Percentiles rank a stretch among this genome's conserved stretches.
These are phyloP conservation scores for Protosalanx chinensis DNA, from an alignment of 2,797 vertebrate species.

Conservation along the genomic window DNA sequence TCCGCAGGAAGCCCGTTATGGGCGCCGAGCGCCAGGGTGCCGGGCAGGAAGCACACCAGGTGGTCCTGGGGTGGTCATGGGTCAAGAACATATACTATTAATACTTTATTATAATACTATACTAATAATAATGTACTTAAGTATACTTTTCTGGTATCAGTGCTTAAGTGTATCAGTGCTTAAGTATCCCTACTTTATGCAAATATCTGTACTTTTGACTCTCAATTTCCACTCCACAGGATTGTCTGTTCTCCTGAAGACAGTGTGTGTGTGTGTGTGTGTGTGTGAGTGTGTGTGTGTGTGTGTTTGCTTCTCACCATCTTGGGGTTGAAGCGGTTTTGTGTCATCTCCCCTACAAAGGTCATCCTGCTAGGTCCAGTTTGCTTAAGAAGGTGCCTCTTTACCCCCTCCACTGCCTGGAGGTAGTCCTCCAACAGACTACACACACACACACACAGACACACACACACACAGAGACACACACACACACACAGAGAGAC, in stretches of 20 bases:
- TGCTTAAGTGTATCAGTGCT: too few species aligned
- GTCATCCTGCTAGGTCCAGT: slow-evolving; percentile 79
- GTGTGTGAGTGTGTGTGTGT: background rate
- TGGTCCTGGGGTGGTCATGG: slow-evolving; percentile 81
- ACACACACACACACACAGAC: slow-evolving; percentile 7
- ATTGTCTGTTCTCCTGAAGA: too few species aligned
- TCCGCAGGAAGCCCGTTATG: slow-evolving; percentile 85
- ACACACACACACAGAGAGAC: background rate
- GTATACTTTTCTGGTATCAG: too few species aligned
- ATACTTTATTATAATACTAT: too few species aligned
- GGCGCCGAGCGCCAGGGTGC: slow-evolving; percentile 88
- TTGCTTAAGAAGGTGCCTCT: slow-evolving; percentile 82
- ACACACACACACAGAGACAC: background rate
- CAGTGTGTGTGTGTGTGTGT: background rate
- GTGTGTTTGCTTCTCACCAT: slow-evolving; percentile 77
- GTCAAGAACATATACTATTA: background rate
- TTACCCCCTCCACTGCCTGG: slow-evolving; percentile 85
- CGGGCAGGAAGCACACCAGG: slow-evolving; percentile 95
- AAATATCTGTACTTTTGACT: too few species aligned
- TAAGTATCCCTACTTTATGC: too few species aligned
- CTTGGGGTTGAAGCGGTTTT: slow-evolving; percentile 90
- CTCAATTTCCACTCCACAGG: too few species aligned
- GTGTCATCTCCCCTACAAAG: slow-evolving; percentile 89
- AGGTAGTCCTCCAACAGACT: slow-evolving; percentile 88
- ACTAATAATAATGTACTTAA: too few species aligned